Conservation (phyloP, 2,888 invertebrate species). For the Coleophora deauratella region DNA sequence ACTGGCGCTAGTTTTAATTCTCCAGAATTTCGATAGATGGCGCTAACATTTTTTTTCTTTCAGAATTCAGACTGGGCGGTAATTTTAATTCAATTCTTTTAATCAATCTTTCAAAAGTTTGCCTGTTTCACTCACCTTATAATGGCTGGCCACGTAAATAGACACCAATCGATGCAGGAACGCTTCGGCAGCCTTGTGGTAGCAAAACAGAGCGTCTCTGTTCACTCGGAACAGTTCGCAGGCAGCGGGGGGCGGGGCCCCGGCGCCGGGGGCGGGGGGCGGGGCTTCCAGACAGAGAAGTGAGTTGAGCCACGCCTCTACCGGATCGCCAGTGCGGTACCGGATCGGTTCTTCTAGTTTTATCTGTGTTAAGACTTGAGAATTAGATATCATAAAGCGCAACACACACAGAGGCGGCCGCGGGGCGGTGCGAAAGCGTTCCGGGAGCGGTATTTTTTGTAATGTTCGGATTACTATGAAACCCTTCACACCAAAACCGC, state of each 20-base stretch:
- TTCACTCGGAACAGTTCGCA: conserved; percentile 93
- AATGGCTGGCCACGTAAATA: conserved; percentile 97
- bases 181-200: conserved; percentile 92
- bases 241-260: conserved; percentile 90
- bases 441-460: too few species aligned
- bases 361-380: conserved; percentile 56
- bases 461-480: too few species aligned
- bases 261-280: conserved; percentile 78
- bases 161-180: conserved; percentile 95
- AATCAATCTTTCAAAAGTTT: too few species aligned
- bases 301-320: conserved; percentile 93
- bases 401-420: too few species aligned
- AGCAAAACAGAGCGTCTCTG: conserved; percentile 95
- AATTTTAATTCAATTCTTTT: too few species aligned
- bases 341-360: conserved; percentile 95
- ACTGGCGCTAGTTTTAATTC: too few species aligned
- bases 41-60: too few species aligned
- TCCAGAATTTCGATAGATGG: too few species aligned
- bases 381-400: not conserved
- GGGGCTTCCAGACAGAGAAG: conserved; percentile 94
- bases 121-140: conserved; percentile 86
- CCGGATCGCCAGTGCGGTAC: conserved; percentile 88
- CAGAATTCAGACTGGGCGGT: too few species aligned
- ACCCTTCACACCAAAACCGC: too few species aligned
- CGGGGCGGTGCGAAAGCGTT: too few species aligned